Evolutionary conservation across 37 sponge, comb jelly and placozoan genomes (phyloP).

Genomic region (Tethya wilhelma): DNA sequence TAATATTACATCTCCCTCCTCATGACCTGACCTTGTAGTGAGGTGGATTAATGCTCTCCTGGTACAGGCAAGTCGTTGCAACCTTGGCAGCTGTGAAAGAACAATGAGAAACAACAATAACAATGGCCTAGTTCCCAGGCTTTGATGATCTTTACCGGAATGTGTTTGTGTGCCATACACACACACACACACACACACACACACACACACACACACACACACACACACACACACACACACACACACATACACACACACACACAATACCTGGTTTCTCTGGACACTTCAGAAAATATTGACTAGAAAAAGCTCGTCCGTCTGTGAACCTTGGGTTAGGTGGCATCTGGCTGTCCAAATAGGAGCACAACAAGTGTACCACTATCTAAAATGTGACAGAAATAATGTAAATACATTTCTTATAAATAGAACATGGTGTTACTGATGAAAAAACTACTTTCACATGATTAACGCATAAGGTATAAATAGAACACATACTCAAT

Average conservation of each 20-base stretch:
- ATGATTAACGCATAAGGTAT: neutral
- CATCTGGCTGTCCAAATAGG: slow-evolving; percentile 86
- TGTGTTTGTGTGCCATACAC: neutral
- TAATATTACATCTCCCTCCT: neutral
- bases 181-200: neutral
- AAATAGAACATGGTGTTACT: neutral
- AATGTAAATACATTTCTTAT: neutral
- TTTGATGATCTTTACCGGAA: neutral
- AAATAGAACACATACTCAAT: neutral
- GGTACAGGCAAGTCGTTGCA: slow-evolving; percentile 78
- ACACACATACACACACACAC: neutral
- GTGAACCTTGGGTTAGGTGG: slow-evolving; percentile 80
- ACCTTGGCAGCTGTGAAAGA: slow-evolving; percentile 49
- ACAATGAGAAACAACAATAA: slow-evolving; percentile 1
- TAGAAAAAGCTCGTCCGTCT: slow-evolving; percentile 81
- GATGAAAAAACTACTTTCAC: neutral
- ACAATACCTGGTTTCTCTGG: slow-evolving; percentile 81
- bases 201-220: neutral
- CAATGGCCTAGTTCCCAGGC: too few species aligned
- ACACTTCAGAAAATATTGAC: slow-evolving; percentile 71
- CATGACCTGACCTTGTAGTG: slow-evolving; percentile 69
- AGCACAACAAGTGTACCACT: slow-evolving; percentile 75
- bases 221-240: neutral
- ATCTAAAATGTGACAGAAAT: slow-evolving; percentile 41
- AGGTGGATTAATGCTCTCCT: slow-evolving; percentile 75